Conservation (phyloP, 2,113 vertebrate species). For the Phyllostomus hastatus region DNA sequence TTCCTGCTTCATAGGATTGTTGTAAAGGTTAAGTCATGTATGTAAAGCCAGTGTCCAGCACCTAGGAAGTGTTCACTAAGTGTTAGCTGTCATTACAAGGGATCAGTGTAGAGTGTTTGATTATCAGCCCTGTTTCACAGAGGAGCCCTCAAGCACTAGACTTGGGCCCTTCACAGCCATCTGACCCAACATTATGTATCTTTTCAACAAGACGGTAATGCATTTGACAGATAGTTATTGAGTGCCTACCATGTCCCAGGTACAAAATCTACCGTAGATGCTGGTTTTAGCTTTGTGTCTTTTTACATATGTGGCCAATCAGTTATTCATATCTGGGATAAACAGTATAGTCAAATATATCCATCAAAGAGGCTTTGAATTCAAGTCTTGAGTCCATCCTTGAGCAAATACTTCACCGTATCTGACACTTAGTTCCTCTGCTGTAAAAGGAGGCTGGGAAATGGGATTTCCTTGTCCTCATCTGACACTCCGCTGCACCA, state of each 20-base stretch:
- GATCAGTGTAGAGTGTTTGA: not conserved
- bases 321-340: not conserved
- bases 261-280: not conserved
- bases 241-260: not conserved
- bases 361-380: not conserved
- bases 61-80: not conserved
- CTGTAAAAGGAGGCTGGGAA: not conserved
- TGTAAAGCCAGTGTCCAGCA: not conserved
- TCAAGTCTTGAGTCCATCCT: not conserved
- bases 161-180: not conserved
- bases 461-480: not conserved
- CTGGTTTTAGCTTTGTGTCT: slow-evolving; percentile 9
- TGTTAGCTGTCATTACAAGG: not conserved
- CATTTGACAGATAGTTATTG: slow-evolving; percentile 50
- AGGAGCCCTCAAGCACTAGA: not conserved
- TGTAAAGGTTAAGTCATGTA: not conserved
- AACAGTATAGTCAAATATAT: not conserved
- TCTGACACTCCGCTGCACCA: not conserved
- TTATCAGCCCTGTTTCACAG: not conserved
- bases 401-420: not conserved
- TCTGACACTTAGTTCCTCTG: not conserved
- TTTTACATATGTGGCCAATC: not conserved
- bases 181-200: not conserved
- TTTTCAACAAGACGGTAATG: not conserved
- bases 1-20: not conserved